phyloP scores from a whole-genome alignment of 2,113 vertebrate species.

The Zosterops pallidus region DNA sequence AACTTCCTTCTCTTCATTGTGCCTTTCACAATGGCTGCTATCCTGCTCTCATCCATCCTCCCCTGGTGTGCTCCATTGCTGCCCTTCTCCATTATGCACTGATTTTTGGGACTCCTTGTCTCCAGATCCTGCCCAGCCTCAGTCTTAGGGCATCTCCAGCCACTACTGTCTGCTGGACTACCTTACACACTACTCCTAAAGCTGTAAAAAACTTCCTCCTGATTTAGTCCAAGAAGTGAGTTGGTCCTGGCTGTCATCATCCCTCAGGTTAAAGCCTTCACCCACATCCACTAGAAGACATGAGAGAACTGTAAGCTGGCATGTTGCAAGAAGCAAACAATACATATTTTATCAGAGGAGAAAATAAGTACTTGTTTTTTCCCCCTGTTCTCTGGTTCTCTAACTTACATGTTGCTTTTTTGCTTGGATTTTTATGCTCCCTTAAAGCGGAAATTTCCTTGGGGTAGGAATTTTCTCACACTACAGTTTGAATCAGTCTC shows the following conservation, averaged over 20 bases:
- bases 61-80: background rate
- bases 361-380: background rate
- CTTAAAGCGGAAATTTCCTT: background rate
- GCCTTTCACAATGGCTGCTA: background rate
- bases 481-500: background rate
- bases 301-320: background rate
- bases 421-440: background rate
- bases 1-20: background rate
- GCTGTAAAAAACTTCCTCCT: background rate
- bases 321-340: background rate
- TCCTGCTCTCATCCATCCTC: background rate
- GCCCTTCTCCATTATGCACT: background rate
- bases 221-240: background rate
- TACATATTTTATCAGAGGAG: background rate
- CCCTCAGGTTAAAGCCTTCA: background rate
- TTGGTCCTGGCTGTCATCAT: background rate
- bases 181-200: background rate
- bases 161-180: background rate
- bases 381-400: background rate
- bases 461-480: background rate
- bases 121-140: background rate
- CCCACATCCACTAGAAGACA: background rate
- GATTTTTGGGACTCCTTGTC: background rate
- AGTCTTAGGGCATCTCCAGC: background rate
- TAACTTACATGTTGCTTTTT: background rate